A percentile compares a stretch with the other conserved stretches of the same genome.
These are phyloP conservation scores for Halictus quadricinctus DNA, from an alignment of 2,888 invertebrate genomes.

Conservation along the genomic window DNA sequence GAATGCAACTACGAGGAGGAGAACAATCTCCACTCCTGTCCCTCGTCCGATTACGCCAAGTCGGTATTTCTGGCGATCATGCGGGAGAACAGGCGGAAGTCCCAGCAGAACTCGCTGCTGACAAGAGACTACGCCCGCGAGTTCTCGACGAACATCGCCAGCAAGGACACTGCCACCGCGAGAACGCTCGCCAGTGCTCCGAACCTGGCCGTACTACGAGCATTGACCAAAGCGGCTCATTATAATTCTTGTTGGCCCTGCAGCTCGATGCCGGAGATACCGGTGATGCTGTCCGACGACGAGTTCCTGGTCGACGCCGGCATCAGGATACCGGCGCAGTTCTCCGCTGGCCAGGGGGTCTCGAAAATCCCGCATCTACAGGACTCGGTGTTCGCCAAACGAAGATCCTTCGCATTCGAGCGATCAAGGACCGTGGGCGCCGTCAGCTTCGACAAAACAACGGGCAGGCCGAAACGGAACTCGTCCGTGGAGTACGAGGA, in stretches of 20 bases:
- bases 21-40: conserved; percentile 45
- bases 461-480: conserved; percentile 67
- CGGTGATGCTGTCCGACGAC: conserved; percentile 78
- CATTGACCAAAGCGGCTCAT: conserved; percentile 72
- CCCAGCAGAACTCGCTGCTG: conserved; percentile 71
- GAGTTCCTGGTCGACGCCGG: conserved; percentile 81
- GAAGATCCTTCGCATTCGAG: conserved; percentile 65
- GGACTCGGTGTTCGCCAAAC: conserved; percentile 74
- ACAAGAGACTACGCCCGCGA: conserved; percentile 66
- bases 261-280: conserved; percentile 80
- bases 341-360: conserved; percentile 73
- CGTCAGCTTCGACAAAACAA: conserved; percentile 63
- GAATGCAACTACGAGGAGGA: conserved; percentile 57
- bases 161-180: conserved; percentile 57
- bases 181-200: conserved; percentile 59
- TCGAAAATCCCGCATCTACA: conserved; percentile 79
- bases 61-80: conserved; percentile 67
- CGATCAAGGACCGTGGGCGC: conserved; percentile 58
- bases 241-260: conserved; percentile 81
- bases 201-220: conserved; percentile 68
- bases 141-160: conserved; percentile 66
- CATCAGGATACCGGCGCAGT: conserved; percentile 78
- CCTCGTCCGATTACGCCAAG: too few species aligned
- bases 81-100: conserved; percentile 61
- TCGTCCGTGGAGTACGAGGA: conserved; percentile 74